Conservation (phyloP, 2,113 vertebrate species). For the Cynopterus brachyotis region DNA sequence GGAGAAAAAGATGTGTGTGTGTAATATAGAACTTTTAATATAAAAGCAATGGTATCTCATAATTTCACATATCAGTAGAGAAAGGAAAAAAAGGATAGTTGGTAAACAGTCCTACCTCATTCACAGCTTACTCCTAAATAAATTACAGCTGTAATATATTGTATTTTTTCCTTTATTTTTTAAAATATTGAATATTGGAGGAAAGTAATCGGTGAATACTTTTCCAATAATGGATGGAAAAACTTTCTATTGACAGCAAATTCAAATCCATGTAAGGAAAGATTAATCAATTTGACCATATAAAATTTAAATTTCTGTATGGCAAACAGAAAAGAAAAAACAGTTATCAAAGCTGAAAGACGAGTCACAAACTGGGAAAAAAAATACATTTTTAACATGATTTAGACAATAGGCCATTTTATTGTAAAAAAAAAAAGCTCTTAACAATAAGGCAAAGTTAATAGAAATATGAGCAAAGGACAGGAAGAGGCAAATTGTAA, state of each 20-base stretch:
- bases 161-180: neutral
- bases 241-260: neutral
- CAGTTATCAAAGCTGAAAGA: neutral
- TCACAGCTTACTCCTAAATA: neutral
- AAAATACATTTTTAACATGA: neutral
- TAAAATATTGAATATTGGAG: neutral
- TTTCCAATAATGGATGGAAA: neutral
- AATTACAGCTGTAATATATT: neutral
- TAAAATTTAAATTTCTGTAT: neutral
- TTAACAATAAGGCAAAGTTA: neutral
- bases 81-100: neutral
- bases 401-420: neutral
- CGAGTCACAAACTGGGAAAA: neutral
- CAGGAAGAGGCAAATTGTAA: neutral
- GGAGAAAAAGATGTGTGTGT: neutral
- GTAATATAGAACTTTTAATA: neutral
- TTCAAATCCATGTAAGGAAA: neutral
- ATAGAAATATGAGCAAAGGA: neutral
- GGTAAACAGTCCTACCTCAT: neutral
- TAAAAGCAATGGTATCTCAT: neutral
- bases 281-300: neutral
- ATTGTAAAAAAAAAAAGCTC: neutral
- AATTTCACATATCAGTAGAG: neutral
- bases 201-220: neutral
- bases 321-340: neutral